Conservation (phyloP, 2,113 vertebrate genomes). For the Phaethornis superciliosus region DNA sequence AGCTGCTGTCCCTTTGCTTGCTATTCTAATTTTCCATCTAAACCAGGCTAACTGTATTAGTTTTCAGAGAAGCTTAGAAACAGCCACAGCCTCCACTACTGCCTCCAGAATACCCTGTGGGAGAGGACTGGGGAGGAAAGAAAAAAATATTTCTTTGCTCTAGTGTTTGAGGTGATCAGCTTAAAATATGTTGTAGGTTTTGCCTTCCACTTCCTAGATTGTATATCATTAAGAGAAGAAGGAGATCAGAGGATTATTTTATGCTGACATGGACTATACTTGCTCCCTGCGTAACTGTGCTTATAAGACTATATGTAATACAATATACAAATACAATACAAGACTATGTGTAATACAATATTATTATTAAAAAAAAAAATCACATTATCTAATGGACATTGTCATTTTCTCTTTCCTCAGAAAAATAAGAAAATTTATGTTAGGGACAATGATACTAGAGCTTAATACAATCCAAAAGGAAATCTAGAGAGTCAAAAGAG, state of each 20-base stretch:
- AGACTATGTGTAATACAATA: not conserved
- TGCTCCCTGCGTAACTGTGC: not conserved
- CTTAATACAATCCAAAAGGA: not conserved
- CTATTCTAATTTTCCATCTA: constrained; percentile 14
- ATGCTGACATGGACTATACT: not conserved
- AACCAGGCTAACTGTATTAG: not conserved
- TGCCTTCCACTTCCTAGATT: not conserved
- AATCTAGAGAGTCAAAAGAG: not conserved
- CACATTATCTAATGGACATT: not conserved
- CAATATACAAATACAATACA: no score
- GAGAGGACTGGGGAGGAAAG: not conserved
- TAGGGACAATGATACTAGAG: not conserved
- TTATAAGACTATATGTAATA: not conserved
- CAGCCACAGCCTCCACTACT: not conserved
- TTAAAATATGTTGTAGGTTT: not conserved
- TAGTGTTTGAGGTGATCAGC: not conserved
- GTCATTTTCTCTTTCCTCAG: not conserved
- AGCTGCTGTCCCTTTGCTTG: not conserved
- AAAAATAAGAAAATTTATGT: not conserved
- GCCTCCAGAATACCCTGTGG: not conserved
- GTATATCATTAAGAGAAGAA: not conserved
- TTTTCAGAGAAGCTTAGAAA: not conserved
- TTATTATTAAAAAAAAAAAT: not conserved
- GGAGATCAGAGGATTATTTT: not conserved
- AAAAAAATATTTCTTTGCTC: not conserved